Conservation (phyloP, 2,113 vertebrate genomes). For the Falcunculus frontatus region DNA sequence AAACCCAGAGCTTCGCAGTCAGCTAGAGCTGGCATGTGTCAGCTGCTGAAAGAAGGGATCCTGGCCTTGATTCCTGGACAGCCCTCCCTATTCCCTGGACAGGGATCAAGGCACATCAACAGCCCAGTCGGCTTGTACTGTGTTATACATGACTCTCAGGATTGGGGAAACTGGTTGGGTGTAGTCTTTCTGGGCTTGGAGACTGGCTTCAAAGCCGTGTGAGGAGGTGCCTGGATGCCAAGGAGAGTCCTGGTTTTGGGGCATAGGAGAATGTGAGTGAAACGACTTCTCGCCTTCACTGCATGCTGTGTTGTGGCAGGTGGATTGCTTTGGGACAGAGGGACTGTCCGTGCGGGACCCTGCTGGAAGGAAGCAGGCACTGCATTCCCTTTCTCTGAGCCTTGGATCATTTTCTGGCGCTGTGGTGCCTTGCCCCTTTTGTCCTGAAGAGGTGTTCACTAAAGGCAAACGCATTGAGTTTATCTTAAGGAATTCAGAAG, state of each 20-base stretch:
- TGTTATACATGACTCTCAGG: neutral
- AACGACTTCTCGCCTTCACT: neutral
- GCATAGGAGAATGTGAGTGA: neutral
- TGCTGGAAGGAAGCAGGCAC: neutral
- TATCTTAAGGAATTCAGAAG: neutral
- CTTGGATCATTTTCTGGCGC: neutral
- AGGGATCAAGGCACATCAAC: neutral
- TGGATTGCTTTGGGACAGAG: neutral
- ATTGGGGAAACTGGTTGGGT: neutral
- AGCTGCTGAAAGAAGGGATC: neutral
- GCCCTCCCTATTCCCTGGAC: neutral
- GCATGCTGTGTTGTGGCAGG: neutral
- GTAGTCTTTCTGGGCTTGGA: neutral
- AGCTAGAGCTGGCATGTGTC: neutral
- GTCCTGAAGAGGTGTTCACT: neutral
- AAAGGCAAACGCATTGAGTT: neutral
- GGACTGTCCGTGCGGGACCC: neutral
- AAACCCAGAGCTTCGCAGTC: neutral
- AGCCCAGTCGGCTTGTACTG: neutral
- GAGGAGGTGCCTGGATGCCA: neutral
- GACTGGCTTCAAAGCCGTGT: neutral
- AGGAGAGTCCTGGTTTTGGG: neutral
- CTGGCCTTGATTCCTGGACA: neutral
- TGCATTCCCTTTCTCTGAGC: neutral
- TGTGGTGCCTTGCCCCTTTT: neutral